phyloP scores from a whole-genome alignment of 2,113 vertebrate species.

The Myotis lucifugus region DNA sequence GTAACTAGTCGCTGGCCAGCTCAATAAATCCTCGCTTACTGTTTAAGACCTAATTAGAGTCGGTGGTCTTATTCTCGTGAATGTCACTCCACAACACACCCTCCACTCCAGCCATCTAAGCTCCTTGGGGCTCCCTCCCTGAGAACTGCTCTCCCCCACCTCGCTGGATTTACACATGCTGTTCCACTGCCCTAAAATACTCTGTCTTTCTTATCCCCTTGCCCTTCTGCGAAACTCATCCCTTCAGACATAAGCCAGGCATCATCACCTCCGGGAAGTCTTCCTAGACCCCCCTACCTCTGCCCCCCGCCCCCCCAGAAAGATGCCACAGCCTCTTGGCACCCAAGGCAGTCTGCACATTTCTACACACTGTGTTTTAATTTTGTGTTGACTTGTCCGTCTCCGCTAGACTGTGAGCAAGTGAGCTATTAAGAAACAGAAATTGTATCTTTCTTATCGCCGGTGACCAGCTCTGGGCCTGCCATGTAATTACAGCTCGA shows the following conservation, averaged over 20 bases:
- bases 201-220: neutral
- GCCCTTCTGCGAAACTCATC: neutral
- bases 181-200: neutral
- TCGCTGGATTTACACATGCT: neutral
- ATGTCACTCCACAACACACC: too few relatives aligned
- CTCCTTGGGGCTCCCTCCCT: neutral
- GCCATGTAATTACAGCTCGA: accelerated
- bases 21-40: too few relatives aligned
- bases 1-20: too few relatives aligned
- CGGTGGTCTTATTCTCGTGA: too few relatives aligned
- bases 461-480: neutral
- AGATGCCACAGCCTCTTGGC: neutral
- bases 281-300: accelerated
- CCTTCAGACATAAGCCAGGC: neutral
- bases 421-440: neutral
- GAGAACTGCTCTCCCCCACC: neutral
- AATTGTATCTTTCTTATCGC: neutral
- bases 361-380: neutral
- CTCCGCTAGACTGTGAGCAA: neutral
- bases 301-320: accelerated
- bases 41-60: too few relatives aligned
- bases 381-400: neutral
- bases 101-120: neutral
- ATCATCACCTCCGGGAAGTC: neutral
- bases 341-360: neutral